Percentiles rank a stretch among this genome's conserved stretches.
These are phyloP conservation scores for Tiphia femorata DNA, from an alignment of 2,888 invertebrate genomes.

Conservation along the genomic window DNA sequence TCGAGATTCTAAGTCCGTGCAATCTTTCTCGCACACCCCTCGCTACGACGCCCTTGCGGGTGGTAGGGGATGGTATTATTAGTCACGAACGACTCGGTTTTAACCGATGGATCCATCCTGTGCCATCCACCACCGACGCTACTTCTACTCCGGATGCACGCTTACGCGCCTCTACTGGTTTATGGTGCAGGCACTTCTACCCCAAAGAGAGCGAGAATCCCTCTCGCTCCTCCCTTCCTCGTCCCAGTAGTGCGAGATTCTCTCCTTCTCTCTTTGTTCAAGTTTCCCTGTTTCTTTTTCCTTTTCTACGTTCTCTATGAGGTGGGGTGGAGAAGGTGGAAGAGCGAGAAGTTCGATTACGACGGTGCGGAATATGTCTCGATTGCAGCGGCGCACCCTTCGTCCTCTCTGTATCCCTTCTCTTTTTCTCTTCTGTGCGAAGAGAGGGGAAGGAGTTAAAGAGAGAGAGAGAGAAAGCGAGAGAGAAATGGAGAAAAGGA, in stretches of 20 bases:
- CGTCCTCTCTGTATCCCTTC: constrained; percentile 38
- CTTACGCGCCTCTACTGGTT: too few species aligned
- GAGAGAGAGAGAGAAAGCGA: constrained; percentile 4
- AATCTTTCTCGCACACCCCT: constrained; percentile 20
- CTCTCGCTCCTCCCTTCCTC: constrained; percentile 2
- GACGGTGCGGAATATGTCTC: constrained; percentile 41
- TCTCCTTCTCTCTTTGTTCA: not conserved
- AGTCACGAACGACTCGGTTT: constrained; percentile 20
- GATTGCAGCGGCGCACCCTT: constrained; percentile 37
- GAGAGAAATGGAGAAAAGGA: constrained; percentile 12
- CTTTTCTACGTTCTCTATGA: constrained; percentile 13
- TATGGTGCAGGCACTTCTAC: constrained; percentile 6
- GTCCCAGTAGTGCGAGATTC: not conserved
- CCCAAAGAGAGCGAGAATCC: too few species aligned
- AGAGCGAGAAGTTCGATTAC: constrained; percentile 49
- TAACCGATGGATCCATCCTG: constrained; percentile 18
- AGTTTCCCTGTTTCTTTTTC: constrained; percentile 14
- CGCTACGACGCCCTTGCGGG: not conserved
- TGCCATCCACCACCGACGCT: constrained; percentile 11
- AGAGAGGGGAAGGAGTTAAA: too few species aligned
- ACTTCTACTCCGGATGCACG: constrained; percentile 27
- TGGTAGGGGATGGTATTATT: constrained; percentile 30
- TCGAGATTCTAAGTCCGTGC: constrained; percentile 19
- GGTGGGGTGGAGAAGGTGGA: constrained; percentile 17
- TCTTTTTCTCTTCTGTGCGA: too few species aligned